Conservation (phyloP, 2,888 invertebrate genomes). For the Andricus quercusramuli region DNA sequence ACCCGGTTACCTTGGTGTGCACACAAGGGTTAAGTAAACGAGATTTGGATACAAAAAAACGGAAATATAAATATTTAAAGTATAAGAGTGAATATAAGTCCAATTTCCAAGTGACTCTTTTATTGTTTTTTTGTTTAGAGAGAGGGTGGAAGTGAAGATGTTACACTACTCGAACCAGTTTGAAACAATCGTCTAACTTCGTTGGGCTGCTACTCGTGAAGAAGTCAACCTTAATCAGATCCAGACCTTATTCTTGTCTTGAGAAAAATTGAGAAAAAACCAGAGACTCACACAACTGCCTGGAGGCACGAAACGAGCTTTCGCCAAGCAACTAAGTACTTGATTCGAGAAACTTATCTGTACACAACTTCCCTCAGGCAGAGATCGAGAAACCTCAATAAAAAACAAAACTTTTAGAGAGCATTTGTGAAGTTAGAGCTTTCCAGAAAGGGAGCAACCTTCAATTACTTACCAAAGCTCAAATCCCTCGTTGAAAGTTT, state of each 20-base stretch:
- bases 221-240: slow-evolving; percentile 56
- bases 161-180: slow-evolving; percentile 13
- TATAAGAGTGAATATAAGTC: neutral
- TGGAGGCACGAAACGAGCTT: slow-evolving; percentile 34
- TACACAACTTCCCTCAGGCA: neutral
- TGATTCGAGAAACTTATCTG: slow-evolving; percentile 5
- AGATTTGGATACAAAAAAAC: neutral
- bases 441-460: neutral
- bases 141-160: slow-evolving; percentile 19
- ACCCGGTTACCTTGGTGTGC: no score
- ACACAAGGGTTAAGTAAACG: neutral
- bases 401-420: neutral
- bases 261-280: slow-evolving; percentile 47
- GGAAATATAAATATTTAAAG: neutral
- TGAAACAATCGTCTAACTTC: slow-evolving; percentile 17
- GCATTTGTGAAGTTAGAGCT: neutral
- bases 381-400: slow-evolving; percentile 3
- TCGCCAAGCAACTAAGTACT: slow-evolving; percentile 14
- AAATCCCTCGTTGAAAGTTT: neutral
- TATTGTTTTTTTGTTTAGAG: neutral
- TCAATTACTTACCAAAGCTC: neutral
- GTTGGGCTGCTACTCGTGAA: slow-evolving; percentile 17
- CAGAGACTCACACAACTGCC: slow-evolving; percentile 43
- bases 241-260: slow-evolving; percentile 54
- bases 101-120: neutral